A percentile compares a stretch with the other conserved stretches of the same genome.
phyloP scores from a whole-genome alignment of 1,140 invertebrate genomes.

The Trypoxylus dichotomus region DNA sequence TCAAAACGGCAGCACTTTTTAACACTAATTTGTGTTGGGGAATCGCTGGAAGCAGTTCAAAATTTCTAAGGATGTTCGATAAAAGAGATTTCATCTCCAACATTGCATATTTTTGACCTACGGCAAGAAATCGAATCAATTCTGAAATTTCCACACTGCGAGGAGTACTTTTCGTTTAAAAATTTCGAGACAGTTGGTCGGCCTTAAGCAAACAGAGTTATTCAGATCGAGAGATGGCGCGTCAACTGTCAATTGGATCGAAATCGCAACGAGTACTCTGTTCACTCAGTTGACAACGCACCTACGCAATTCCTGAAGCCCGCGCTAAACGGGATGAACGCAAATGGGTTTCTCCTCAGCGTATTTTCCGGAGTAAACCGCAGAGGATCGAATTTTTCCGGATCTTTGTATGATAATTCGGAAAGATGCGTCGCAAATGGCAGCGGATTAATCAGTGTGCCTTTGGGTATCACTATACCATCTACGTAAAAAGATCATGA shows the following conservation, averaged over 20 bases:
- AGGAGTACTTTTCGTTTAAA: too few species aligned
- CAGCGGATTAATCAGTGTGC: neutral
- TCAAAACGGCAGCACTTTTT: neutral
- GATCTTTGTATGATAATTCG: constrained; percentile 54
- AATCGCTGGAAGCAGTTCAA: neutral
- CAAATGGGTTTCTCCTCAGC: constrained; percentile 76
- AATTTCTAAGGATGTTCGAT: neutral
- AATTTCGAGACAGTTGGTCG: too few species aligned
- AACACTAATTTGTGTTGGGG: neutral
- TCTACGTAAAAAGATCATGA: neutral
- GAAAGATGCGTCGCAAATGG: neutral
- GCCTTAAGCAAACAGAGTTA: too few species aligned
- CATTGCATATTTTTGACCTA: neutral
- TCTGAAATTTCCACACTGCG: too few species aligned
- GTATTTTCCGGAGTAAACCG: constrained; percentile 84
- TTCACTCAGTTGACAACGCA: constrained; percentile 50
- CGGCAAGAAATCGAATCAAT: neutral
- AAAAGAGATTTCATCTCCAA: neutral
- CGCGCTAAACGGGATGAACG: constrained; percentile 86
- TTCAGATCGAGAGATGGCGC: too few species aligned
- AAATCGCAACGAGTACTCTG: too few species aligned
- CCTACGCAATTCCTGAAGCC: constrained; percentile 81
- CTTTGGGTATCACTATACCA: neutral
- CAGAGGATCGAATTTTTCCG: constrained; percentile 84
- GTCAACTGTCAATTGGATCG: too few species aligned